Conservation (phyloP, 2,797 vertebrate species). For the Loris lydekkerianus region DNA sequence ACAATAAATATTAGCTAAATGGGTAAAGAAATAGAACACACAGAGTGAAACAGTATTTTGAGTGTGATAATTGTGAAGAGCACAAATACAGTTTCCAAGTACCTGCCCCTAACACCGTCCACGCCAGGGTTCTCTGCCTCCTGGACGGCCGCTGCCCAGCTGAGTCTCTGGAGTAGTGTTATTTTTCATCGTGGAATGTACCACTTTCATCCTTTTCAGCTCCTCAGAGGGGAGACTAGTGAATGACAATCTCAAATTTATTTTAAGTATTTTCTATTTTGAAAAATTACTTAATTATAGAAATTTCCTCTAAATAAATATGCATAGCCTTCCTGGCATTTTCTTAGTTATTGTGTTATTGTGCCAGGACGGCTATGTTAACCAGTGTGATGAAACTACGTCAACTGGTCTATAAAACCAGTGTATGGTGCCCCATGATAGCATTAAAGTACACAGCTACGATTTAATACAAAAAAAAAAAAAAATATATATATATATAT, state of each 20-base stretch:
- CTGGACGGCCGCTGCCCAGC: fast-evolving
- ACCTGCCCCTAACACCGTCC: neutral
- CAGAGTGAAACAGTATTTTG: neutral
- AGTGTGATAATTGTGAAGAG: neutral
- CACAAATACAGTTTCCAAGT: neutral
- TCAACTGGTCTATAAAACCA: too few relatives aligned
- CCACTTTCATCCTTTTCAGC: neutral
- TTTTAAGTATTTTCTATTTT: constrained; percentile 7
- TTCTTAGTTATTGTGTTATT: too few relatives aligned
- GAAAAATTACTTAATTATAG: constrained; percentile 14
- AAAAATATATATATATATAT: too few relatives aligned
- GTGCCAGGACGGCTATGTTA: too few relatives aligned
- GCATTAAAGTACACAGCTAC: too few relatives aligned
- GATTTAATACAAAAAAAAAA: too few relatives aligned
- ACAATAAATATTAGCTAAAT: neutral
- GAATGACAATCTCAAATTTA: neutral
- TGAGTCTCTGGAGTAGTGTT: neutral
- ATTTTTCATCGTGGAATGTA: neutral
- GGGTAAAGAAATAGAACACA: neutral
- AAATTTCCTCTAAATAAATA: neutral
- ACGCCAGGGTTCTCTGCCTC: neutral
- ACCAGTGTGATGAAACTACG: too few relatives aligned
- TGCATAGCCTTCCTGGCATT: neutral
- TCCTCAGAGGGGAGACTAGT: neutral
- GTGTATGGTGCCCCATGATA: too few relatives aligned